Base-by-base conservation (phyloP, 23 tunicate species). In the Halocynthia aurantium region DNA sequence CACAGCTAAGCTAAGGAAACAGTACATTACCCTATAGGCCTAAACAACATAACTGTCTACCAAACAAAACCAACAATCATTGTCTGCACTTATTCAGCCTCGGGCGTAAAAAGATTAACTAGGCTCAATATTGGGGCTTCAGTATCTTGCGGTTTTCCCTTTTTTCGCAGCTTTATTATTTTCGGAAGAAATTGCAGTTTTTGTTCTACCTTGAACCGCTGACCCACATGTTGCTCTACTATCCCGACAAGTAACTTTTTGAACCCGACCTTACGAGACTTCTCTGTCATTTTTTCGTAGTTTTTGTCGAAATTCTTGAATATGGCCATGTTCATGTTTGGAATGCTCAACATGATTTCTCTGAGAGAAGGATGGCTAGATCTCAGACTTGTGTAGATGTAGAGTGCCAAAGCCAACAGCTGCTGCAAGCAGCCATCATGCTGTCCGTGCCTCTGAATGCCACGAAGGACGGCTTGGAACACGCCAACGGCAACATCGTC, bases 401-500 rank as follows among this genome's bases (percentile, higher is more conserved):
- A 50, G 6, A 86, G 60, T 12, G 72, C 56, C 52, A 92, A 57
- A 12, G 93, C 64, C 22, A 81, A 44, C 54, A 92, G 57, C 22
- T 70, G 85, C 17, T 80, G 70, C 54, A 77, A 77, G 63, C 98
- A 84, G 6, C 85, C 88, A 10, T 80, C 92, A 73, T 75, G 79
- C 49, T 92, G 83, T 8, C 98, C 98, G 53, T 92, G 98, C 8
- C 87, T 57, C 8, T 83, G 62, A 6, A 86, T 22, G 15, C 98
- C 98, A 22, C 51, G 67, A 10, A 92, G 62, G 13, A 92, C 51
- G 5, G 93, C 63, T 60, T 78, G 76, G 55, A 92, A 80, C 57
- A 92, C 74, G 15, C 74, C 70, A 9, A 67, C 64, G 15, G 96
- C 82, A 12, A 71, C 71, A 5, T 80, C 82, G 8, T 77, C 84